Evolutionary conservation across 2,797 vertebrate genomes (phyloP).

Genomic region (Chelon labrosus): DNA sequence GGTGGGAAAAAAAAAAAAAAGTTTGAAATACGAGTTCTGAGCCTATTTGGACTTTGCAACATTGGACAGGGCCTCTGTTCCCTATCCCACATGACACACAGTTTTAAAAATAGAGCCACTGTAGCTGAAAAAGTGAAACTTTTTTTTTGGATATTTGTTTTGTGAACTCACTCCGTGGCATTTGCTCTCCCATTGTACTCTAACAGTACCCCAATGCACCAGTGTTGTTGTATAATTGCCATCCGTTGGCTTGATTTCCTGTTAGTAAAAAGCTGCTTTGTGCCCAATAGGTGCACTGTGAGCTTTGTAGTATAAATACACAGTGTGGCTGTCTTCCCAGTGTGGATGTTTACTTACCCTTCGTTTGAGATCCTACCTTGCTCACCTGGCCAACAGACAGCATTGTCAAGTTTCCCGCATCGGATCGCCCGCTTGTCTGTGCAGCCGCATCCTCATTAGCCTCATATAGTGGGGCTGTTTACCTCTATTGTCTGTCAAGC

Average conservation of each 20-base stretch:
- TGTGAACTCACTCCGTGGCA: background rate
- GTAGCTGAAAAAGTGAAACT: background rate
- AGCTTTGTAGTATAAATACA: background rate
- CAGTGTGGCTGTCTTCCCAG: background rate
- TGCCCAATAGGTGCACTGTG: background rate
- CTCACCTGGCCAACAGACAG: constrained; percentile 4
- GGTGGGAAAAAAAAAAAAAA: background rate
- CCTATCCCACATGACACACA: no score
- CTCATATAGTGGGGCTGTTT: constrained; percentile 7
- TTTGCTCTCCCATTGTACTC: background rate
- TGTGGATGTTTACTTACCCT: background rate
- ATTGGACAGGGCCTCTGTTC: no score
- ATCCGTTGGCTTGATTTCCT: background rate
- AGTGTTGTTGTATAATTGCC: background rate
- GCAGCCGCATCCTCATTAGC: constrained; percentile 22
- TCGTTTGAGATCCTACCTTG: background rate
- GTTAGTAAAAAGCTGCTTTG: background rate
- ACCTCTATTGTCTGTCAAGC: constrained; percentile 19
- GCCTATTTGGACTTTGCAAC: background rate
- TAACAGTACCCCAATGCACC: background rate
- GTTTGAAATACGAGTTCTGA: background rate
- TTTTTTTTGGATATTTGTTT: no score
- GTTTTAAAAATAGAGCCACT: background rate
- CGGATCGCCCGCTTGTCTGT: background rate
- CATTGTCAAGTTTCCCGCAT: constrained; percentile 1